phyloP scores from a whole-genome alignment of 2,797 vertebrate species.

The Carapus acus region DNA sequence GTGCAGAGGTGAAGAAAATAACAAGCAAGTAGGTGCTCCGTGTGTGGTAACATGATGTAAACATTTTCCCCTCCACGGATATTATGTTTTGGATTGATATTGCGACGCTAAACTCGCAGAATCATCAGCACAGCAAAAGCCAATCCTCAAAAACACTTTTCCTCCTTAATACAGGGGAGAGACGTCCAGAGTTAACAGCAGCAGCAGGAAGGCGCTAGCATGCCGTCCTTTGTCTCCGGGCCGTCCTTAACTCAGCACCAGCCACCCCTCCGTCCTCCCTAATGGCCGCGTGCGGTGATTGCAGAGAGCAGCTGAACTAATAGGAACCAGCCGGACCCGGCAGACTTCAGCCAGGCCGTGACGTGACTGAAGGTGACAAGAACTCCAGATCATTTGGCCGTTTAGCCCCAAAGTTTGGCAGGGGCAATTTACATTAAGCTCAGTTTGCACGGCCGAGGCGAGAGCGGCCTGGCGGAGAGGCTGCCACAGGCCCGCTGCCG shows the following conservation, averaged over 20 bases:
- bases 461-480: constrained; percentile 41
- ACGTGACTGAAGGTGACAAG: constrained; percentile 73
- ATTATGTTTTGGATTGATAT: too few species aligned
- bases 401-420: constrained; percentile 64
- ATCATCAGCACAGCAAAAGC: neutral
- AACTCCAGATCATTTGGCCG: constrained; percentile 71
- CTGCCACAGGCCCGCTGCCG: constrained; percentile 30
- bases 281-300: constrained; percentile 54
- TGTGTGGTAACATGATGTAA: too few species aligned
- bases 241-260: constrained; percentile 26
- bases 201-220: constrained; percentile 7
- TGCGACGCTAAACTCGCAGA: neutral
- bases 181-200: constrained; percentile 13
- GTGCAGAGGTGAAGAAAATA: too few species aligned
- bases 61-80: too few species aligned
- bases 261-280: constrained; percentile 27
- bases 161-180: neutral
- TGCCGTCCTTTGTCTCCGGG: constrained; percentile 11
- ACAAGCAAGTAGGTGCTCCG: too few species aligned
- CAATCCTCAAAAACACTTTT: too few species aligned
- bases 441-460: constrained; percentile 52
- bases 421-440: constrained; percentile 67
- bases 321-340: constrained; percentile 63
- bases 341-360: constrained; percentile 62
- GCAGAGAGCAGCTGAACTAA: constrained; percentile 60